These are phyloP conservation scores for Eurystomus gularis DNA, from an alignment of 2,113 vertebrate species.

Conservation along the genomic window DNA sequence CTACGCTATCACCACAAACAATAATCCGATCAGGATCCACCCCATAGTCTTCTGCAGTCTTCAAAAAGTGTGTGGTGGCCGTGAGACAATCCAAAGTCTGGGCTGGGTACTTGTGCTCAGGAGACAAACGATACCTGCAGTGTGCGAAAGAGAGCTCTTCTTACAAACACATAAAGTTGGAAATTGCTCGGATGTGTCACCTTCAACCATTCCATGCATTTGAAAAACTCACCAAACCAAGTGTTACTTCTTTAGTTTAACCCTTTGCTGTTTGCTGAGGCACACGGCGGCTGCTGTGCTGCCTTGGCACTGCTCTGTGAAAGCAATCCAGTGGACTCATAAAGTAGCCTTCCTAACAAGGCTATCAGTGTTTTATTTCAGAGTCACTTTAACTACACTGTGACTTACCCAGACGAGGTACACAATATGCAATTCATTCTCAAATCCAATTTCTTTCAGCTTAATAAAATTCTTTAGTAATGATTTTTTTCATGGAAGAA, in stretches of 20 bases:
- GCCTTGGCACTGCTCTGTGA: neutral
- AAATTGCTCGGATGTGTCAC: neutral
- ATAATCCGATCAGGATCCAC: neutral
- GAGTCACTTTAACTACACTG: neutral
- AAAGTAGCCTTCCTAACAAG: neutral
- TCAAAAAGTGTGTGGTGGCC: neutral
- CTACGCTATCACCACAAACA: slow-evolving; percentile 1
- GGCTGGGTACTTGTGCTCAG: neutral
- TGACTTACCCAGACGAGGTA: neutral
- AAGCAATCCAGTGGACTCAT: neutral
- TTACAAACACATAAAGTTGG: neutral
- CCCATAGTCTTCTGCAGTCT: neutral
- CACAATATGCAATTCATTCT: neutral
- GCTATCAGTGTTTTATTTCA: neutral
- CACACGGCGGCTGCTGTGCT: neutral
- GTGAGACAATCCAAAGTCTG: neutral
- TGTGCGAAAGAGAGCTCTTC: neutral
- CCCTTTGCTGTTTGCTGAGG: neutral
- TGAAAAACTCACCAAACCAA: neutral
- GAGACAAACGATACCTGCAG: slow-evolving; percentile 23
- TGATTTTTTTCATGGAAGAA: neutral
- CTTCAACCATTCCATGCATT: neutral
- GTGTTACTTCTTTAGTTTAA: neutral
- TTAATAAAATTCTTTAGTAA: neutral
- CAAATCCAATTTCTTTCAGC: neutral